Conservation (phyloP, 2,797 vertebrate genomes). For the Lacerta bilineata region DNA sequence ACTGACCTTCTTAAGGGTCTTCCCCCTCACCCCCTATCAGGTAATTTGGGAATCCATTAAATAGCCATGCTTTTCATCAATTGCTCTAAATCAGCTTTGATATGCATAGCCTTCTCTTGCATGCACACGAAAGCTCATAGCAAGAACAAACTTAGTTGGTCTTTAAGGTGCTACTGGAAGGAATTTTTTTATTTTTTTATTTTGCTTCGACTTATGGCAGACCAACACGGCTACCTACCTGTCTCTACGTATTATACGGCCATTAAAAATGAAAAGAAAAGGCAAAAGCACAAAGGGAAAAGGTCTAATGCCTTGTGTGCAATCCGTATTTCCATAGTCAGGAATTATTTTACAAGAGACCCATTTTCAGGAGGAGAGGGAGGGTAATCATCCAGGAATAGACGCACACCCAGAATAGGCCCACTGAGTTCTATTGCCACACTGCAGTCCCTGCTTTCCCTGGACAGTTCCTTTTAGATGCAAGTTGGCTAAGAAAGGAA, state of each 20-base stretch:
- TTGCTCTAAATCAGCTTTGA: neutral
- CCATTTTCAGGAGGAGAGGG: neutral
- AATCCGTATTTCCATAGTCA: too few species aligned
- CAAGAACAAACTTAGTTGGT: too few species aligned
- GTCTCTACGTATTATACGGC: neutral
- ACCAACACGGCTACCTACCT: too few species aligned
- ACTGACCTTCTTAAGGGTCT: slow-evolving; percentile 4
- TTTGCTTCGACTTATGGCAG: too few species aligned
- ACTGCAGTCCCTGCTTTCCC: too few species aligned
- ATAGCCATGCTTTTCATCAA: slow-evolving; percentile 2
- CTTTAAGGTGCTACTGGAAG: too few species aligned
- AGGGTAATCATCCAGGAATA: neutral
- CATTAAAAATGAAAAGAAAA: neutral
- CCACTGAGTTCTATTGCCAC: neutral
- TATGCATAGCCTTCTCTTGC: neutral
- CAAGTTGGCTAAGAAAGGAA: neutral
- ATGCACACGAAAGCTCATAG: too few species aligned
- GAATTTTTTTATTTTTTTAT: too few species aligned
- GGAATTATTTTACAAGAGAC: neutral
- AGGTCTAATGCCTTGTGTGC: too few species aligned
- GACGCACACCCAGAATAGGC: too few species aligned
- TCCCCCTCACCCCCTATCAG: neutral
- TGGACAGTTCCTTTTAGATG: neutral
- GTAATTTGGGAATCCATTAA: slow-evolving; percentile 16
- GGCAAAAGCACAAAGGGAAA: neutral